Evolutionary conservation across 2,113 vertebrate genomes (phyloP), one percentile per base, ranked within the genome.

Genomic region (Drymodes brunneopygia): DNA sequence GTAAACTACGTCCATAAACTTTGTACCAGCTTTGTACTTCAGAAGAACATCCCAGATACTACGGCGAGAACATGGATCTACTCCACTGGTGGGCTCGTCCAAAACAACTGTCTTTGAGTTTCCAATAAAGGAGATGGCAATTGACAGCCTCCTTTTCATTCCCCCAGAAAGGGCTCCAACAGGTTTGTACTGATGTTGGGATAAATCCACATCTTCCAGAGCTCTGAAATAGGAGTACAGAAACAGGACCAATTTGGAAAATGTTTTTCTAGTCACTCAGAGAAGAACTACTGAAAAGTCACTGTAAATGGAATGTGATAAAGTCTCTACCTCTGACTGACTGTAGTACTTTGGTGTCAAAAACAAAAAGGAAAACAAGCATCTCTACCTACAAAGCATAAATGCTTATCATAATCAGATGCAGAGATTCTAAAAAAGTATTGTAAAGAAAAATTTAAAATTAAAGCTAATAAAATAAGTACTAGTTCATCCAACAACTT

Each of bases 51-150:
- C 98, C 99, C 99, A 99, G 82, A 99, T 99, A 33, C 97, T 97
- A 18, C 98, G 98, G 15, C 99, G 98, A 60, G 99, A 99, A 73
- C 98, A 98, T 3, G 99, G 99, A 95, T 99, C 99, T 62, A 99
- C 98, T 60, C 99, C 99, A n/a, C 99, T 99, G 23, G 99, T 99
- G 25, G 99, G 99, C 70, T 99, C 99, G 7, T 99, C 99, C 89
- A 99, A 95, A 93, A 99, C 97, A 88, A 99, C 98, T 1, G 98
- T 98, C 89, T 98, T 98, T 7, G 98, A 98, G 9, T 97, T 97
- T 21, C 99, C 99, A 25, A 99, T 98, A 95, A 99, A 99, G 8
- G 99, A 98, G 94, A 99, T 99, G 45, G 98, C 99, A 51, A 99
- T 97, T 5, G 99, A 99, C 40, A 99, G 97, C 58, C 98, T 99